phyloP scores from a whole-genome alignment of 2,113 vertebrate genomes.

The Urocolius indicus region DNA sequence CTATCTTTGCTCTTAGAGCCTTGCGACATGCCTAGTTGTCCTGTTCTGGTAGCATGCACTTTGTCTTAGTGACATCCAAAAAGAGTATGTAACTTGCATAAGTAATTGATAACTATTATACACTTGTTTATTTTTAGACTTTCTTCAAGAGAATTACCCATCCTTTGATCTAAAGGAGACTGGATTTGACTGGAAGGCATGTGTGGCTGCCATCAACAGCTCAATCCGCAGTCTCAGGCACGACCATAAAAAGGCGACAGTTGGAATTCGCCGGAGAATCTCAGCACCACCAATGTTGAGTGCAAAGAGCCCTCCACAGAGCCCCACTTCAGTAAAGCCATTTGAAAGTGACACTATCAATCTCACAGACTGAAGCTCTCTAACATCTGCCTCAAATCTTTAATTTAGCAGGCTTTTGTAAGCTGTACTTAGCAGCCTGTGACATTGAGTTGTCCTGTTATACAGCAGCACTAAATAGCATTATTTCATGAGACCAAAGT shows the following conservation, averaged over 20 bases:
- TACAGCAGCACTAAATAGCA: neutral
- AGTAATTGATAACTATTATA: slow-evolving; percentile 23
- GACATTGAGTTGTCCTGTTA: neutral
- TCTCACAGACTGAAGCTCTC: neutral
- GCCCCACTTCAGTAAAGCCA: neutral
- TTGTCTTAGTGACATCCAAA: neutral
- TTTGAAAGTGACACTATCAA: neutral
- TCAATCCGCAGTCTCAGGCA: slow-evolving; percentile 76
- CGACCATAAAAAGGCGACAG: neutral
- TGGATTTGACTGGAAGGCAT: slow-evolving; percentile 81
- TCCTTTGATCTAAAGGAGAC: slow-evolving; percentile 74
- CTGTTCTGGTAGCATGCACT: neutral
- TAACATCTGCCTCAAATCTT: neutral
- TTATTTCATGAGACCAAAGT: neutral
- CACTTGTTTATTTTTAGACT: slow-evolving; percentile 75
- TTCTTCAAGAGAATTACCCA: slow-evolving; percentile 79
- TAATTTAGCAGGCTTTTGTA: slow-evolving; percentile 7
- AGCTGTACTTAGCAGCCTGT: neutral
- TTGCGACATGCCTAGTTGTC: neutral
- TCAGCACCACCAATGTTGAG: neutral
- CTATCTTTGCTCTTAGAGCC: neutral
- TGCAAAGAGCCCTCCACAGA: neutral
- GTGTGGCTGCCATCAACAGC: slow-evolving; percentile 80
- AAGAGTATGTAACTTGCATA: neutral
- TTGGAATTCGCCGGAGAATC: neutral